These are phyloP conservation scores for Sciurus vulgaris DNA, from an alignment of 2,797 vertebrate genomes.

Conservation along the genomic window DNA sequence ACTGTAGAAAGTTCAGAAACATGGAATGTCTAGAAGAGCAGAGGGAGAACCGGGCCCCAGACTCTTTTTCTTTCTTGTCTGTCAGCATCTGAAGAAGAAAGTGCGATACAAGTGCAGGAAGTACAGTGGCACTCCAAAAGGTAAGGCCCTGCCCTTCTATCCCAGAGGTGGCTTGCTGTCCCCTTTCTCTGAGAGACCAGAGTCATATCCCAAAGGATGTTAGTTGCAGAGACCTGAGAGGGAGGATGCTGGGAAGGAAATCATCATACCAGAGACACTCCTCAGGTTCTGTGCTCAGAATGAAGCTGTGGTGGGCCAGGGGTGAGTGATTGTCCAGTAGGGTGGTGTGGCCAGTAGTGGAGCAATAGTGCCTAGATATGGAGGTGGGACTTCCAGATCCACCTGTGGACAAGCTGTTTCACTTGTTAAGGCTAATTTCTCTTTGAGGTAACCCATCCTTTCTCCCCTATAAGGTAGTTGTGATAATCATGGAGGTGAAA, in stretches of 20 bases:
- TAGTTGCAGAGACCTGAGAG: neutral
- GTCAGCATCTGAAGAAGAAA: neutral
- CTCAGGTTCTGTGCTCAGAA: neutral
- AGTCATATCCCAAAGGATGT: neutral
- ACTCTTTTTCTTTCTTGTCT: neutral
- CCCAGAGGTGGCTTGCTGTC: neutral
- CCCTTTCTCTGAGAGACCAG: neutral
- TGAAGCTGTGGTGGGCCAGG: too few species aligned
- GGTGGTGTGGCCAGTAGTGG: neutral
- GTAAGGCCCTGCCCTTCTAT: neutral
- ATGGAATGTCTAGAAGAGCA: neutral
- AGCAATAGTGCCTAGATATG: neutral
- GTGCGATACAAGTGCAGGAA: neutral
- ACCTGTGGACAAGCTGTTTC: too few species aligned
- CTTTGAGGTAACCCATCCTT: neutral
- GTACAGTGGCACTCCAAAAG: neutral
- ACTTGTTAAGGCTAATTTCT: neutral
- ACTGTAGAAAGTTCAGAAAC: too few species aligned
- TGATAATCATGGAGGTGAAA: too few species aligned
- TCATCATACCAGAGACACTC: neutral
- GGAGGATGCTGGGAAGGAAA: neutral
- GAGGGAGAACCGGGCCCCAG: neutral
- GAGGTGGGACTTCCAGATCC: neutral
- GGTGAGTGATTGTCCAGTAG: accelerated
- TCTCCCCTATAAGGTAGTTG: accelerated